Conservation (phyloP, 2,113 vertebrate species). For the Brachionichthys hirsutus region DNA sequence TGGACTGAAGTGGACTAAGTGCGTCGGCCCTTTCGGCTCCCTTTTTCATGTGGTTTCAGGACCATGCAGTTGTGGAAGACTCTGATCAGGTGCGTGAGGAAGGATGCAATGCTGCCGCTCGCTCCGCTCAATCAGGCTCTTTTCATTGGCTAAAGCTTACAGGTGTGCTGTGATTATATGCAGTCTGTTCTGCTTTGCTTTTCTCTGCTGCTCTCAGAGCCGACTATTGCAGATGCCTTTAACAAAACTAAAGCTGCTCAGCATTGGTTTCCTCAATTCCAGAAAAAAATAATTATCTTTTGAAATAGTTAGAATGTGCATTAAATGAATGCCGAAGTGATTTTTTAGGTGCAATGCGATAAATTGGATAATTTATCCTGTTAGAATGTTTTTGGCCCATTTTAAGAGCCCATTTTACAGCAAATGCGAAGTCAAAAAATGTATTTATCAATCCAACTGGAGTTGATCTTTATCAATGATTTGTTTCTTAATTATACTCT, state of each 20-base stretch:
- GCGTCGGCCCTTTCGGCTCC: slow-evolving; percentile 44
- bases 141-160: slow-evolving; percentile 63
- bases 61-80: slow-evolving; percentile 65
- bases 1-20: slow-evolving; percentile 22
- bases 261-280: neutral
- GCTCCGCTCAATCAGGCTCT: slow-evolving; percentile 40
- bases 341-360: neutral
- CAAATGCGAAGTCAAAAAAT: no score
- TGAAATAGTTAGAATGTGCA: no score
- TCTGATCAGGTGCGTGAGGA: slow-evolving; percentile 72
- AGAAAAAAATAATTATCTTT: neutral
- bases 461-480: neutral
- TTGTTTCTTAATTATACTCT: no score
- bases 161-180: slow-evolving; percentile 68
- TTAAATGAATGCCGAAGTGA: neutral
- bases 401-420: no score
- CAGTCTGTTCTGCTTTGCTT: slow-evolving; percentile 52
- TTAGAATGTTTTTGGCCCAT: no score
- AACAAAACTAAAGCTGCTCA: slow-evolving; percentile 61
- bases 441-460: neutral
- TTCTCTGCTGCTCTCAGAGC: slow-evolving; percentile 25
- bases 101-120: slow-evolving; percentile 63
- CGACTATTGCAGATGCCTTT: slow-evolving; percentile 36
- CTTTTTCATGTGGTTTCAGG: slow-evolving; percentile 78
- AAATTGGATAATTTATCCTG: neutral